A percentile compares a stretch with the other conserved stretches of the same genome.
These are phyloP conservation scores for Hetaerina americana DNA, from an alignment of 1,140 invertebrate species.

Conservation along the genomic window DNA sequence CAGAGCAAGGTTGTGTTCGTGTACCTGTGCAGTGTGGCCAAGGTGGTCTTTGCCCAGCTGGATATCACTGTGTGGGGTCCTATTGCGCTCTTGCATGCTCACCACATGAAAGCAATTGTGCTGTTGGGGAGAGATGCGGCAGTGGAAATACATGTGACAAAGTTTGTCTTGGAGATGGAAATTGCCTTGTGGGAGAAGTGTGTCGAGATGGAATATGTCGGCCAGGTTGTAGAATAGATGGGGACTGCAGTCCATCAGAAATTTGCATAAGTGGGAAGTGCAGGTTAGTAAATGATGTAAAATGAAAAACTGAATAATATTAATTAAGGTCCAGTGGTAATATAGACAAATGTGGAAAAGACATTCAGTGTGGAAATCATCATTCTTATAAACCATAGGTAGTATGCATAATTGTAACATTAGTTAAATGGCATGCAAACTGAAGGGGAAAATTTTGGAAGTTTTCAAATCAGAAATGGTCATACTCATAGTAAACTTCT, in stretches of 20 bases:
- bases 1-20: slow-evolving; percentile 74
- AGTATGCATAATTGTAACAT: no score
- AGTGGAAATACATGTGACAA: slow-evolving; percentile 59
- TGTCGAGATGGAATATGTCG: slow-evolving; percentile 72
- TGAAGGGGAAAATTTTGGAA: no score
- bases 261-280: slow-evolving; percentile 69
- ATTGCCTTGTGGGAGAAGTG: slow-evolving; percentile 76
- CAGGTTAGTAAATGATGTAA: slow-evolving; percentile 33
- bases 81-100: slow-evolving; percentile 62
- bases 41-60: slow-evolving; percentile 48
- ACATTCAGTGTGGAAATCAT: no score
- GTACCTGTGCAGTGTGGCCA: slow-evolving; percentile 50
- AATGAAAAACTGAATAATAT: no score
- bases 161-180: slow-evolving; percentile 76
- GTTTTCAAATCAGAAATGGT: no score
- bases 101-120: slow-evolving; percentile 46
- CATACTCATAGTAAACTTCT: no score
- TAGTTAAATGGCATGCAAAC: no score
- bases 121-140: slow-evolving; percentile 67
- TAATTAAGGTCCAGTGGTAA: no score
- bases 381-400: no score
- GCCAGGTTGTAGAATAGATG: slow-evolving; percentile 64
- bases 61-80: slow-evolving; percentile 57
- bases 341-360: no score
- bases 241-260: slow-evolving; percentile 65